Base-by-base conservation (phyloP, 2,113 vertebrate genomes). In the Lynx canadensis region DNA sequence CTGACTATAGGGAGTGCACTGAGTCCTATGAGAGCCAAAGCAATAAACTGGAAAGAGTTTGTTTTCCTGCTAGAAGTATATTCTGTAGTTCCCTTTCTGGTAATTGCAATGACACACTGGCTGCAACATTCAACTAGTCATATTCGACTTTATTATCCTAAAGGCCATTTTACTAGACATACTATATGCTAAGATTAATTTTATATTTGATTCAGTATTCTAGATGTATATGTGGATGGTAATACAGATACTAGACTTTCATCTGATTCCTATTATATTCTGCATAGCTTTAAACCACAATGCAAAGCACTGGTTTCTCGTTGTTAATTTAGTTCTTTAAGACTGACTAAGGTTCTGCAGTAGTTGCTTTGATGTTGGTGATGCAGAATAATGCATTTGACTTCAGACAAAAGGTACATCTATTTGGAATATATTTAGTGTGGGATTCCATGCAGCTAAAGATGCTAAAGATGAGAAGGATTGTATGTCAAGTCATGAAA, bases 371-470 rank as follows among this genome's bases (percentile, higher is more conserved):
- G 41, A 63, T 90, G 38, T 38, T 52, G n/a, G 60, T 48, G n/a
- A 89, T 52, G 2, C 19, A 60, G 27, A 9, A 93, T 79, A 86
- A 73, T 71, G 50, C 18, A 66, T 65, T 36, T 97, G 74, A 66
- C 29, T 85, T 60, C 12, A 9, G n/a, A 79, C 57, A 78, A 94
- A 80, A 25, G 11, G 7, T 71, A 27, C 6, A 57, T 74, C n/a
- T 74, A 25, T 80, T 92, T 94, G 29, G 50, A 93, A 73, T 68
- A 48, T 38, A 68, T 85, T 89, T 48, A 69, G 21, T 68, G 14
- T 89, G 65, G 23, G 4, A 91, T 90, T 94, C 38, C 29, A 96
- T 87, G 76, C 84, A 85, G 76, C 33, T 83, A 83, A 87, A 84
- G 18, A 57, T 68, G 7, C 63, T 87, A 74, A 94, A 86, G 60